Percentiles rank a stretch among this genome's conserved stretches.
Evolutionary conservation across 2,797 vertebrate species (phyloP).

Genomic region (Cuculus canorus): DNA sequence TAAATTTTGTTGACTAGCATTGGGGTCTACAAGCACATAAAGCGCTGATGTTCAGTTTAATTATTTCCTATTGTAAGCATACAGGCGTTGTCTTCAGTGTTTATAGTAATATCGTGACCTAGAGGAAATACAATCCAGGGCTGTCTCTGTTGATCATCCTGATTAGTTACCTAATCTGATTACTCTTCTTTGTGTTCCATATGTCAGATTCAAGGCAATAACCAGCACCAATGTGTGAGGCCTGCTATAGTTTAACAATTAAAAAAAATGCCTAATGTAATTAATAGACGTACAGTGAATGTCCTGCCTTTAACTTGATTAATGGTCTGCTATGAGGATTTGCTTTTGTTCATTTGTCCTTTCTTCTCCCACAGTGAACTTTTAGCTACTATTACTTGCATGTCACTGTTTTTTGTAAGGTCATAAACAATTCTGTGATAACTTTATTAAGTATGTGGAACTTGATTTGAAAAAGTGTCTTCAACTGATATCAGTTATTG

Average conservation of each 20-base stretch:
- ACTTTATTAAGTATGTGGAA: neutral
- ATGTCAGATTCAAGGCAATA: conserved; percentile 71
- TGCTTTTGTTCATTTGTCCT: neutral
- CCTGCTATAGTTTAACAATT: conserved; percentile 20
- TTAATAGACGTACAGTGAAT: neutral
- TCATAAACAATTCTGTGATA: neutral
- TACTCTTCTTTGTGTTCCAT: conserved; percentile 75
- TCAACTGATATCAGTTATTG: neutral
- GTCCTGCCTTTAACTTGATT: conserved; percentile 1
- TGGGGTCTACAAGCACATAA: neutral
- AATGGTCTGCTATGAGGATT: neutral
- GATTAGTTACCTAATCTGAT: conserved; percentile 81
- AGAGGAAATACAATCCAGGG: conserved; percentile 35
- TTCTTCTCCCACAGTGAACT: neutral
- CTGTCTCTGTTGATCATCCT: conserved; percentile 61
- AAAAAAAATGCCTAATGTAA: neutral
- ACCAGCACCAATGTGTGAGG: neutral
- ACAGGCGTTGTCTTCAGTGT: neutral
- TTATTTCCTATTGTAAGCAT: conserved; percentile 31
- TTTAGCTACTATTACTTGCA: neutral
- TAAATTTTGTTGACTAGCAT: neutral
- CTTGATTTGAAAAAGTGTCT: neutral
- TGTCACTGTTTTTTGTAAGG: neutral
- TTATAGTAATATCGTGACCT: conserved; percentile 59
- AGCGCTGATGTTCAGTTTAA: neutral